Conservation (phyloP, 2,888 invertebrate species). For the Spodoptera littoralis region DNA sequence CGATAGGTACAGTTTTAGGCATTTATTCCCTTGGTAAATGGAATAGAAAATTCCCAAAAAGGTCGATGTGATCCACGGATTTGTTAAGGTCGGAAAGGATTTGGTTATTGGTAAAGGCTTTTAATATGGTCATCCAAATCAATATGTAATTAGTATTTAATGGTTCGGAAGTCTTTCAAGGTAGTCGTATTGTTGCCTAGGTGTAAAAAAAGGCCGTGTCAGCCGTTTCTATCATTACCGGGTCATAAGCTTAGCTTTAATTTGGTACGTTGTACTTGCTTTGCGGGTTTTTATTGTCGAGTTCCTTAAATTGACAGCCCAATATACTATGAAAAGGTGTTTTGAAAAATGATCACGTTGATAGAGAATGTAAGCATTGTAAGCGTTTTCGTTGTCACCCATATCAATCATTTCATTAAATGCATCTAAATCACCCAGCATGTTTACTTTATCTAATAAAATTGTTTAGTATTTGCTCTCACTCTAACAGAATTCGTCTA, state of each 20-base stretch:
- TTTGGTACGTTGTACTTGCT: not conserved
- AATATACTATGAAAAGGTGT: no score
- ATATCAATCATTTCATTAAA: no score
- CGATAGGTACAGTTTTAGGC: conserved; percentile 1
- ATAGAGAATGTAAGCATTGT: no score
- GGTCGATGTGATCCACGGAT: conserved; percentile 14
- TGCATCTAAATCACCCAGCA: no score
- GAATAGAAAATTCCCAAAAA: conserved; percentile 8
- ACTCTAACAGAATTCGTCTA: not conserved
- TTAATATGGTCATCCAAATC: conserved; percentile 20
- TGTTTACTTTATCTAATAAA: no score
- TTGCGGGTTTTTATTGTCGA: conserved; percentile 4
- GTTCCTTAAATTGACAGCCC: not conserved
- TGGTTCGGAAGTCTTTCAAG: conserved; percentile 38
- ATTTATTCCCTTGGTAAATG: not conserved
- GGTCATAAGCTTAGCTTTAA: not conserved
- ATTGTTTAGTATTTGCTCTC: no score
- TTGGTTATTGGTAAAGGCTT: conserved; percentile 18
- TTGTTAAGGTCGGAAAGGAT: conserved; percentile 8
- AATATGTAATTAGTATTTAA: conserved; percentile 40
- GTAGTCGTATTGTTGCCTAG: conserved; percentile 24
- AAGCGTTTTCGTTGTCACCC: no score
- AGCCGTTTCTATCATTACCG: not conserved
- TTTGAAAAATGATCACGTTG: no score
- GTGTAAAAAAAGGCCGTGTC: conserved; percentile 29